These are phyloP conservation scores for Porites australiensis DNA, from an alignment of 64 coral and sea anemone genomes.

Conservation along the genomic window DNA sequence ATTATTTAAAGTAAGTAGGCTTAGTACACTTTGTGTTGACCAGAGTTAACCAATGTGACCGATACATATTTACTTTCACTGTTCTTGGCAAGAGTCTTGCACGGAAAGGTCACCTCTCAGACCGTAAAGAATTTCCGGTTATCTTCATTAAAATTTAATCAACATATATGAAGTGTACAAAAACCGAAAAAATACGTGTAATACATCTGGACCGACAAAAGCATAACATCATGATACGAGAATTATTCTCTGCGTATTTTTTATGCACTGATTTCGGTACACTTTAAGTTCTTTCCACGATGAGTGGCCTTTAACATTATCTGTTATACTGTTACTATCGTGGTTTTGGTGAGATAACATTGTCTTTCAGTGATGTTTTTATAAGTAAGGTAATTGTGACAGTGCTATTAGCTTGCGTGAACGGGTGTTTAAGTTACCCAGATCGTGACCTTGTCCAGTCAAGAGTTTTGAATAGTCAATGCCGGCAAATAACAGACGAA, in stretches of 20 bases:
- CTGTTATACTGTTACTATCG: background rate
- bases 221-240: background rate
- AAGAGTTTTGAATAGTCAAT: background rate
- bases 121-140: conserved; percentile 14
- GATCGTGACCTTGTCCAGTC: background rate
- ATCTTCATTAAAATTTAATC: background rate
- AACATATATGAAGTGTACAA: background rate
- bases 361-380: no score
- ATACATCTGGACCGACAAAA: background rate
- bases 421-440: background rate
- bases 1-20: no score
- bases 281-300: background rate
- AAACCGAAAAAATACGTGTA: background rate
- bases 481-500: no score
- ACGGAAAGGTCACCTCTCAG: background rate
- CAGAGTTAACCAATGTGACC: no score
- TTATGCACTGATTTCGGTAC: background rate
- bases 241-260: background rate
- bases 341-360: no score
- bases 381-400: no score
- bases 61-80: background rate
- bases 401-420: no score
- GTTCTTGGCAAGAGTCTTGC: background rate
- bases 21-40: no score
- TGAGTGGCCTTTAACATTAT: background rate